Conservation (phyloP, 2,797 vertebrate species). For the Protonibea diacanthus region DNA sequence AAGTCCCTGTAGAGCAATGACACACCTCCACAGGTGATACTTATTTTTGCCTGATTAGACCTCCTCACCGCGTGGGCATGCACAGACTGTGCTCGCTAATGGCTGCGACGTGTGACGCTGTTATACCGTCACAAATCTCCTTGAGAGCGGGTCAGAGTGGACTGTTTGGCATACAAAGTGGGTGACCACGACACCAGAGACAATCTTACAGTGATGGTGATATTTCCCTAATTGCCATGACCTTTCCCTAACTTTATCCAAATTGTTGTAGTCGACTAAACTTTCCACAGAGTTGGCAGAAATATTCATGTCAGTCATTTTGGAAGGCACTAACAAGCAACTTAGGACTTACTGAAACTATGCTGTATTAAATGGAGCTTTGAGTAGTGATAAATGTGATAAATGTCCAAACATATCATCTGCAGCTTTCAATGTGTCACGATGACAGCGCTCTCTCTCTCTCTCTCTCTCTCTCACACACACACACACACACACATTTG, state of each 20-base stretch:
- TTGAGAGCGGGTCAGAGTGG: background rate
- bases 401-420: background rate
- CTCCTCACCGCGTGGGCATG: background rate
- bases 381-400: background rate
- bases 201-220: background rate
- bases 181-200: background rate
- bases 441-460: background rate
- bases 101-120: background rate
- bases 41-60: background rate
- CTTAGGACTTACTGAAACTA: background rate
- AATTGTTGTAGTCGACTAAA: background rate
- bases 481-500: background rate
- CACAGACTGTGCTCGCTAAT: too few species aligned
- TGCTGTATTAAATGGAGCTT: background rate
- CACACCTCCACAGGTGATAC: too few species aligned
- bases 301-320: conserved; percentile 8
- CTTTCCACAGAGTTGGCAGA: background rate
- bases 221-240: conserved; percentile 18
- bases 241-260: conserved; percentile 4
- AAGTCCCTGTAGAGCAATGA: fast-evolving
- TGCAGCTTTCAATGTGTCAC: background rate
- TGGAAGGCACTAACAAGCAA: background rate
- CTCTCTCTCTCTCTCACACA: background rate
- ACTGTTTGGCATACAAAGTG: background rate
- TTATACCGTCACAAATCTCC: background rate